A percentile compares a stretch with the other conserved stretches of the same genome.
Conservation (phyloP, 2,888 invertebrate genomes). For the Lordiphosa fenestrarum region DNA sequence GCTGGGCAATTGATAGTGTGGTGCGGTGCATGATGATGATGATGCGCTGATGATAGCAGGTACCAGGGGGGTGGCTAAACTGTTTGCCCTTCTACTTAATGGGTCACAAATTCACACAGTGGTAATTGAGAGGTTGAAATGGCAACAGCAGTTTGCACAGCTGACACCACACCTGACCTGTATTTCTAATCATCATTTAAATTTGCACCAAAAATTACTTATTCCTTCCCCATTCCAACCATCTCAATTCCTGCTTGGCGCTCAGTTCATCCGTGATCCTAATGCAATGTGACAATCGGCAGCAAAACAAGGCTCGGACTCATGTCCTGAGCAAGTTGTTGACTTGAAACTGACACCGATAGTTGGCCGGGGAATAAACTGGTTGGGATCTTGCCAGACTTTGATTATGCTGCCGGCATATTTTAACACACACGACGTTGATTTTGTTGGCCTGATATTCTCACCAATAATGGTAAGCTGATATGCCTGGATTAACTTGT, state of each 20-base stretch:
- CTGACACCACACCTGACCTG: slow-evolving; percentile 70
- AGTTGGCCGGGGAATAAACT: slow-evolving; percentile 29
- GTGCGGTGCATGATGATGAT: slow-evolving; percentile 18
- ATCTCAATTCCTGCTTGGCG: slow-evolving; percentile 17
- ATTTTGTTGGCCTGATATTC: slow-evolving; percentile 58
- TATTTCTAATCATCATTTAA: slow-evolving; percentile 39
- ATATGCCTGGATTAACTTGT: slow-evolving; percentile 39
- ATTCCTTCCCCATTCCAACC: background rate
- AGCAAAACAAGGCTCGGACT: slow-evolving; percentile 59
- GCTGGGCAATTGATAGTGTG: slow-evolving; percentile 20
- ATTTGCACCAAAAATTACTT: slow-evolving; percentile 47
- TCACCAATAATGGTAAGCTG: slow-evolving; percentile 68
- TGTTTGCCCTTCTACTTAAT: slow-evolving; percentile 54
- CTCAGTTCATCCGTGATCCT: slow-evolving; percentile 26
- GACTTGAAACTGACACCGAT: slow-evolving; percentile 56
- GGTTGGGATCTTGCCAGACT: slow-evolving; percentile 41
- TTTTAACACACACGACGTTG: slow-evolving; percentile 66
- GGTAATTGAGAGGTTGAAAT: slow-evolving; percentile 18
- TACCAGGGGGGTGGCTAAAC: slow-evolving; percentile 36
- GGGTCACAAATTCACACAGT: slow-evolving; percentile 38
- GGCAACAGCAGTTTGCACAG: slow-evolving; percentile 44
- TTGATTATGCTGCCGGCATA: slow-evolving; percentile 42
- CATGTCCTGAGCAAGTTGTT: slow-evolving; percentile 60
- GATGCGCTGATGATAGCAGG: slow-evolving; percentile 70
- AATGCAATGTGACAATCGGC: slow-evolving; percentile 69